phyloP scores from a whole-genome alignment of 1,140 invertebrate species.

The Hycleus cichorii region DNA sequence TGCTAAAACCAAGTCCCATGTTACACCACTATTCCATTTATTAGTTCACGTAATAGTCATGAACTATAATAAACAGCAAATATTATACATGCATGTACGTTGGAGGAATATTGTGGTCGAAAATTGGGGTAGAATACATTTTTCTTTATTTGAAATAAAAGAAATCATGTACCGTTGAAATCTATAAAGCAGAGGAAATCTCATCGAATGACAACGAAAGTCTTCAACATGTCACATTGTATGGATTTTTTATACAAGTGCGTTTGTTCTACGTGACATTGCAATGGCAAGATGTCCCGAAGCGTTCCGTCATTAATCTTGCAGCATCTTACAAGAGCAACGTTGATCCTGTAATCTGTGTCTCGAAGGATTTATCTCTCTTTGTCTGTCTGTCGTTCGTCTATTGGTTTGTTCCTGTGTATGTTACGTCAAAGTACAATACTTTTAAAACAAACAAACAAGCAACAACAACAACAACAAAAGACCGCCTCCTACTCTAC shows the following conservation, averaged over 20 bases:
- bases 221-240: conserved; percentile 6
- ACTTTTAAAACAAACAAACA: not conserved
- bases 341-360: conserved; percentile 37
- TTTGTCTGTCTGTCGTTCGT: conserved; percentile 33
- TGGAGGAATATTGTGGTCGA: too few species aligned
- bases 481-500: not conserved
- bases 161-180: not conserved
- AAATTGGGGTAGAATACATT: too few species aligned
- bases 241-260: conserved; percentile 18
- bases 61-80: too few species aligned
- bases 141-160: not conserved
- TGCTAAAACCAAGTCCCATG: too few species aligned
- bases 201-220: not conserved
- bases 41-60: too few species aligned
- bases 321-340: conserved; percentile 27
- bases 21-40: too few species aligned
- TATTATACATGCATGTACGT: too few species aligned
- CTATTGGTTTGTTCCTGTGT: conserved; percentile 9
- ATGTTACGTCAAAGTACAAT: not conserved
- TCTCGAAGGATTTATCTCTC: conserved; percentile 37
- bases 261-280: conserved; percentile 32
- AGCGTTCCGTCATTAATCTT: conserved; percentile 35
- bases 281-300: conserved; percentile 35
- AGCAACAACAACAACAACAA: conserved; percentile 7
- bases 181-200: conserved; percentile 6